Percentiles rank a stretch among this genome's conserved stretches.
Evolutionary conservation across 2,888 invertebrate species (phyloP).

Genomic region (Morpho achilles): DNA sequence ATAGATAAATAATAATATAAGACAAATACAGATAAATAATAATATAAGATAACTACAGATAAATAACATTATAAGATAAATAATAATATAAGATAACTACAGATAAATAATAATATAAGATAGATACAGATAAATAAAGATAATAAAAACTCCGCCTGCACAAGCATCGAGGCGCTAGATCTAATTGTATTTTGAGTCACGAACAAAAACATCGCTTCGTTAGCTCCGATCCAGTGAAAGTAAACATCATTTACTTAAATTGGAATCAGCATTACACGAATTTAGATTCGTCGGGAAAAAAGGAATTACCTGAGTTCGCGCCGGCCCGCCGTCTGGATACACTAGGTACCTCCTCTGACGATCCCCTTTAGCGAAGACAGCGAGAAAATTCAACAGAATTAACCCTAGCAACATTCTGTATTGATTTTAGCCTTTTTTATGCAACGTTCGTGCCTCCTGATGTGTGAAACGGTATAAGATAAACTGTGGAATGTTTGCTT

Average conservation of each 20-base stretch:
- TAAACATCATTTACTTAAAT: constrained; percentile 70
- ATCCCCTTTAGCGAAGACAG: constrained; percentile 37
- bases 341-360: constrained; percentile 76
- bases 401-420: constrained; percentile 43
- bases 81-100: no score
- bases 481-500: constrained; percentile 65
- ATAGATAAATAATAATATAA: no score
- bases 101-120: no score
- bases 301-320: constrained; percentile 77
- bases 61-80: no score
- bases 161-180: constrained; percentile 43
- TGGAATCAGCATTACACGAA: constrained; percentile 57
- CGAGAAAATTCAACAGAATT: constrained; percentile 58
- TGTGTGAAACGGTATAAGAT: constrained; percentile 59
- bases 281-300: constrained; percentile 43
- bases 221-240: constrained; percentile 63
- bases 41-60: no score
- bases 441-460: constrained; percentile 41
- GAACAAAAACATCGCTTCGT: constrained; percentile 69
- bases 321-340: constrained; percentile 79
- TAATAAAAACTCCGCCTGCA: constrained; percentile 33
- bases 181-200: constrained; percentile 73
- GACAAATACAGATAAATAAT: no score
- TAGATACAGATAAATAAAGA: constrained; percentile 9
- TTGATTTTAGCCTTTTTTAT: constrained; percentile 15